phyloP scores from a whole-genome alignment of 1,140 invertebrate species.

The Goniozus legneri region DNA sequence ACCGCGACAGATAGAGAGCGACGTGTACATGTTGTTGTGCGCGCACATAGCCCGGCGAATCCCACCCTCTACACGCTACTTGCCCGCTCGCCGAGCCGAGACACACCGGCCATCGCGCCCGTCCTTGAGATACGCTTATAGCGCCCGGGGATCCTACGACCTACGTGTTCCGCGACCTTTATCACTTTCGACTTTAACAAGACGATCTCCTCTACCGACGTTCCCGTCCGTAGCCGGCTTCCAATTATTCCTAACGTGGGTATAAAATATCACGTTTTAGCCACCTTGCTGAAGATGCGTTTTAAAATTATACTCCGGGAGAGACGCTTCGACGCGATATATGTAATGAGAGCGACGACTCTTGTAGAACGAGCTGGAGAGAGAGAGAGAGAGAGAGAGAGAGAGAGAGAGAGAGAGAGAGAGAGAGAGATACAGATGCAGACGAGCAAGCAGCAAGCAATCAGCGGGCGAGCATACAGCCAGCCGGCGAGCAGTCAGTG shows the following conservation, averaged over 20 bases:
- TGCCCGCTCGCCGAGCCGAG: conserved; percentile 30
- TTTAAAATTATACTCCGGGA: too few relatives aligned
- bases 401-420: conserved; percentile 1
- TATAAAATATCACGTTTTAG: conserved; percentile 34
- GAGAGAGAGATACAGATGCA: conserved; percentile 19
- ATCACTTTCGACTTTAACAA: neutral
- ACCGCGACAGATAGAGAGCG: conserved; percentile 2
- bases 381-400: neutral
- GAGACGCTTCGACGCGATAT: too few relatives aligned
- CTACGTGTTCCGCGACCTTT: neutral
- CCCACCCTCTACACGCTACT: conserved; percentile 32
- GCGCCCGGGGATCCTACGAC: conserved; percentile 10
- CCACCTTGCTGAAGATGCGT: conserved; percentile 28
- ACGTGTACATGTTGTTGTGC: neutral
- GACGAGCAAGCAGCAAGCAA: conserved; percentile 27
- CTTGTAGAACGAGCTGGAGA: too few relatives aligned
- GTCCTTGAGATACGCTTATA: conserved; percentile 27
- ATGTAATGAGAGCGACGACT: too few relatives aligned
- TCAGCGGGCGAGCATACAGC: conserved; percentile 30
- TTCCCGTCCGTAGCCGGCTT: too few relatives aligned
- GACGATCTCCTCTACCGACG: too few relatives aligned
- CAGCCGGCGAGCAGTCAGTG: conserved; percentile 27
- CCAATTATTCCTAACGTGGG: conserved; percentile 27
- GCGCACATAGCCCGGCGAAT: neutral
- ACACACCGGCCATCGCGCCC: conserved; percentile 24